Conservation (phyloP, 1,140 invertebrate genomes). For the Papilio dardanus region DNA sequence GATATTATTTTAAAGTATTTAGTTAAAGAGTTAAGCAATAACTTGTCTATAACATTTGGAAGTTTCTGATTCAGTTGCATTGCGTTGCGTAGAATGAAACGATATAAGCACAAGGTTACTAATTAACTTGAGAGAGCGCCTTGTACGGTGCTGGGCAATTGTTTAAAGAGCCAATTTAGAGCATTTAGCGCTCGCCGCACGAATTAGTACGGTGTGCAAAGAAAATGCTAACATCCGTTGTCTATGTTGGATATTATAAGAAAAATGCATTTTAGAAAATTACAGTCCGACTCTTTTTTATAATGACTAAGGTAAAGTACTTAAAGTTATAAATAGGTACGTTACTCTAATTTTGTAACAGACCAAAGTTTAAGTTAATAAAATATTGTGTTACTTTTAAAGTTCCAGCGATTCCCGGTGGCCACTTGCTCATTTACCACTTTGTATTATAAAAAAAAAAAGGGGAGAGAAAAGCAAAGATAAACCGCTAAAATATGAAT, state of each 20-base stretch:
- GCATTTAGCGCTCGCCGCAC: slow-evolving; percentile 45
- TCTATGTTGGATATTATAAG: neutral
- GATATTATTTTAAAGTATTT: too few relatives aligned
- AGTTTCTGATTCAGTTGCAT: neutral
- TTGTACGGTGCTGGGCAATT: slow-evolving; percentile 45
- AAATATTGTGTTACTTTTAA: too few relatives aligned
- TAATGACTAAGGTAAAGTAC: neutral
- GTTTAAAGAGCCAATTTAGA: slow-evolving; percentile 52
- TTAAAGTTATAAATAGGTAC: too few relatives aligned
- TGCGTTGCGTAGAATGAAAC: neutral
- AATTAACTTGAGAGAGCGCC: slow-evolving; percentile 44
- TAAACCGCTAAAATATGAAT: too few relatives aligned
- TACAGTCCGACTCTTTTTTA: neutral
- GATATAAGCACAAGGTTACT: slow-evolving; percentile 34
- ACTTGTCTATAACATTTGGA: neutral
- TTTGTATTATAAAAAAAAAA: too few relatives aligned
- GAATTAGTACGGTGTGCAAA: slow-evolving; percentile 18
- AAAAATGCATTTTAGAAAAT: neutral
- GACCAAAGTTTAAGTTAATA: too few relatives aligned
- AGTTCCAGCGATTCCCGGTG: too few relatives aligned
- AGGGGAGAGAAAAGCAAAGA: too few relatives aligned
- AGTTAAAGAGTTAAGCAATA: neutral
- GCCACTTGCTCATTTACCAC: too few relatives aligned
- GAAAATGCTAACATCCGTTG: slow-evolving; percentile 8
- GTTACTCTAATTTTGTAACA: too few relatives aligned